Base-by-base conservation (phyloP, 2,113 vertebrate species). In the Pithys albifrons region DNA sequence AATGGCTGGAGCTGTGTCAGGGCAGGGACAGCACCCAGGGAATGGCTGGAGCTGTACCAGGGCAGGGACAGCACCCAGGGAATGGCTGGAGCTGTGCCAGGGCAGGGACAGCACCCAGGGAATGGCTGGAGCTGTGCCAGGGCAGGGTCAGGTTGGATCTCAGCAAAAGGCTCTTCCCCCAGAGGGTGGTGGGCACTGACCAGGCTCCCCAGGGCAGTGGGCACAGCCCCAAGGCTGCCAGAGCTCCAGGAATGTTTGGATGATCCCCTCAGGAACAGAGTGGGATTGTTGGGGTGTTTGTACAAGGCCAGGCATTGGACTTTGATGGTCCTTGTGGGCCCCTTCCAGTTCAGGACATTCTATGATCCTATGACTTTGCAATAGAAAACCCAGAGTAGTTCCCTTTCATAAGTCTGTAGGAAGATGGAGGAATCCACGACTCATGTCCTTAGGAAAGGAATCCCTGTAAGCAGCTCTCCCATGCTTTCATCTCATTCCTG, bases 141-240 rank as follows among this genome's bases (percentile, higher is more conserved):
- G 61, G 54, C 64, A 77, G 62, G 73, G 1, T 20, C 5, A 33
- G 62, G 37, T 1, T 59, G 83, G 12, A 49, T 6, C 18, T 4
- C 24, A 85, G 59, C 22, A 12, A 4, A 12, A 72, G 55, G 24
- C 28, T 45, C 64, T 77, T 3, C 19, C 41, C 57, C 66, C 75
- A 64, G 57, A 88, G 85, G 67, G 9, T 28, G 41, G 65, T 54
- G 58, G 83, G 75, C 85, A 72, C 66, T 88, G 75, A 29, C 41
- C 75, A 43, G 85, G 58, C 66, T 72, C 29, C 85, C 66, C 75
- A 88, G 85, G 75, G 49, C 35, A 80, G 58, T 65, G 85, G 75
- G 16, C 49, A 29, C 41, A 0, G 66, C 65, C 48, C 85, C 7
- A 8, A 25, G 57, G 57, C 66, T 79, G 75, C 49, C 66, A 13